These are phyloP conservation scores for Alviniconcha strummeri DNA, from an alignment of 2,888 invertebrate genomes.

Conservation along the genomic window DNA sequence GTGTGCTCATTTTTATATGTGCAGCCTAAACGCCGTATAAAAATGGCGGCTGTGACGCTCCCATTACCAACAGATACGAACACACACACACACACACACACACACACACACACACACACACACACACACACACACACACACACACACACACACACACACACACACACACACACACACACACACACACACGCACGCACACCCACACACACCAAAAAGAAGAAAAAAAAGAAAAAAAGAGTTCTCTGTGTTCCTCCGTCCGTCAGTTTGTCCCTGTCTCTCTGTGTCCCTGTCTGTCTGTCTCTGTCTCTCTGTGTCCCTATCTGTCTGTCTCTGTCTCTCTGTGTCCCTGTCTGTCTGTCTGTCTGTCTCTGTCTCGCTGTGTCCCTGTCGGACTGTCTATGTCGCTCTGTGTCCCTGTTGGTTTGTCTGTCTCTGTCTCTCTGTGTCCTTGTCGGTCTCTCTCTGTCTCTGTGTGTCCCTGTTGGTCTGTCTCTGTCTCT, in stretches of 20 bases:
- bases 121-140: background rate
- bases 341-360: background rate
- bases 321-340: background rate
- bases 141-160: constrained; percentile 2
- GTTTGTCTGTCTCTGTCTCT: background rate
- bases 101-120: too few relatives aligned
- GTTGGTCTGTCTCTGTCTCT: background rate
- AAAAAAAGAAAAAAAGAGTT: background rate
- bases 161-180: background rate
- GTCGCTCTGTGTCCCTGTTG: background rate
- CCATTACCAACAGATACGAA: too few relatives aligned
- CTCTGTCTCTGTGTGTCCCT: background rate
- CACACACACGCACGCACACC: background rate
- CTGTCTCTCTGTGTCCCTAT: background rate
- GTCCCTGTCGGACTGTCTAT: background rate
- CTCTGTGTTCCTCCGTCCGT: background rate
- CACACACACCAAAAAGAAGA: background rate
- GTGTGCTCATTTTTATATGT: too few relatives aligned
- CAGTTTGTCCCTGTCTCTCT: background rate
- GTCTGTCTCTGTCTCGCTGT: background rate
- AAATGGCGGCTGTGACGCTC: too few relatives aligned
- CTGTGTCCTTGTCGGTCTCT: background rate
- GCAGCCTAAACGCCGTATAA: too few relatives aligned
- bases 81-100: background rate
- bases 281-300: background rate